Evolutionary conservation across 2,888 invertebrate species (phyloP), one percentile per base, ranked within the genome.

Genomic region (Bellardia bayeri): DNA sequence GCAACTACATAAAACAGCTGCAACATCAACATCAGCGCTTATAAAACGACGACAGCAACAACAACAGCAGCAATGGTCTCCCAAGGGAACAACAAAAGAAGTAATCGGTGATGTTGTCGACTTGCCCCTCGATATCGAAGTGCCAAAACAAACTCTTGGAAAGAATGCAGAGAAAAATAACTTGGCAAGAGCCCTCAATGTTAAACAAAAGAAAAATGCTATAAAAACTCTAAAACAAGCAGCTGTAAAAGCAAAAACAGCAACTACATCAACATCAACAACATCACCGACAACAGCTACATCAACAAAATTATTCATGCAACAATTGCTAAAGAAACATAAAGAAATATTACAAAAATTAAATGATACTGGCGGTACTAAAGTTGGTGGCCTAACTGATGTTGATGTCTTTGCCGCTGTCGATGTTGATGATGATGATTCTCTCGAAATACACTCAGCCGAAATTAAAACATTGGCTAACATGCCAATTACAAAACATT

Each of bases 21-120:
- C 69, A 79, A 58, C 42, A 56, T 54, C 81, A 79, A 74, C 89
- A 82, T 58, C 63, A 71, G 83, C 68, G 63, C 69, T 71, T 51
- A 68, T 33, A 40, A 74, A 33, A 42, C 56, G 75, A 51, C 66
- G 72, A 89, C 89, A 56, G 56, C 69, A 66, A 11, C 74, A 54
- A 54, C 87, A 71, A 14, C 84, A 85, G 75, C 84, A 87, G 75
- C 89, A 89, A 89, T 79, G 82, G 78, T 75, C 66, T 69, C 58
- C 85, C 33, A 40, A 23, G 64, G 64, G 16, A 16, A 69, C 85
- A 75, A 82, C 82, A 33, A 79, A 85, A 82, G 79, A 87, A 71
- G 87, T 87, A 64, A 85, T 87, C 71, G 85, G 87, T 85, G 87
- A 87, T 66, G 87, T 87, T 79, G 87, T 82, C 49, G 76, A 66